These are phyloP conservation scores for Myiagra hebetior DNA, from an alignment of 2,113 vertebrate genomes.

Conservation along the genomic window DNA sequence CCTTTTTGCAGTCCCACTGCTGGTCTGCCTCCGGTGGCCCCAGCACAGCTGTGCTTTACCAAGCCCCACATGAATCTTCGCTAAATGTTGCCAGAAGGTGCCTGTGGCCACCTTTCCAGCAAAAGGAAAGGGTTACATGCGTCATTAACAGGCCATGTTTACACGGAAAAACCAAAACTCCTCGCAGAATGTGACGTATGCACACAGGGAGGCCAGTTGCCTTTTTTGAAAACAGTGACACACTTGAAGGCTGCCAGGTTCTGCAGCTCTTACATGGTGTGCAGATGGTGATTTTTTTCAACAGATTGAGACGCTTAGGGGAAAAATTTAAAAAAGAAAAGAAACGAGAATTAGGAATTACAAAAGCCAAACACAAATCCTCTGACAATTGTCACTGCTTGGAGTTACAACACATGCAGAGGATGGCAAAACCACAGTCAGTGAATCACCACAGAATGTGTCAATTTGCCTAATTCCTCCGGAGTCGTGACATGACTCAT, in stretches of 20 bases:
- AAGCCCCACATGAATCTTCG: background rate
- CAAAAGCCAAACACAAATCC: constrained; percentile 29
- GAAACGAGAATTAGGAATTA: background rate
- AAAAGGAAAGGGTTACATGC: constrained; percentile 22
- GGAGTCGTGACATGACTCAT: background rate
- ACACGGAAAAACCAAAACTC: background rate
- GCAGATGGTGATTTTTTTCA: constrained; percentile 50
- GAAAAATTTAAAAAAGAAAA: background rate
- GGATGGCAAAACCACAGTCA: background rate
- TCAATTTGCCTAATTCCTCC: background rate
- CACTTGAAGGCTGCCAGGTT: constrained; percentile 36
- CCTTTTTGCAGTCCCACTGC: background rate
- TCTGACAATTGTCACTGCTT: background rate
- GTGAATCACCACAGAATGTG: constrained; percentile 14
- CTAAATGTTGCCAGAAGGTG: background rate
- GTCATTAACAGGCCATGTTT: background rate
- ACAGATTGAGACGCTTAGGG: constrained; percentile 47
- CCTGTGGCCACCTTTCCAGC: background rate
- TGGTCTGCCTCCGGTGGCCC: background rate
- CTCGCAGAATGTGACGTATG: constrained; percentile 37
- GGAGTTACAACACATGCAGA: background rate
- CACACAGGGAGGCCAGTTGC: constrained; percentile 32
- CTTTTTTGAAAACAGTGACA: constrained; percentile 44
- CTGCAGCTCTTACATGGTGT: constrained; percentile 39
- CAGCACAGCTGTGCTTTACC: background rate